Conservation (phyloP, 2,797 vertebrate genomes). For the Hydrophis major region DNA sequence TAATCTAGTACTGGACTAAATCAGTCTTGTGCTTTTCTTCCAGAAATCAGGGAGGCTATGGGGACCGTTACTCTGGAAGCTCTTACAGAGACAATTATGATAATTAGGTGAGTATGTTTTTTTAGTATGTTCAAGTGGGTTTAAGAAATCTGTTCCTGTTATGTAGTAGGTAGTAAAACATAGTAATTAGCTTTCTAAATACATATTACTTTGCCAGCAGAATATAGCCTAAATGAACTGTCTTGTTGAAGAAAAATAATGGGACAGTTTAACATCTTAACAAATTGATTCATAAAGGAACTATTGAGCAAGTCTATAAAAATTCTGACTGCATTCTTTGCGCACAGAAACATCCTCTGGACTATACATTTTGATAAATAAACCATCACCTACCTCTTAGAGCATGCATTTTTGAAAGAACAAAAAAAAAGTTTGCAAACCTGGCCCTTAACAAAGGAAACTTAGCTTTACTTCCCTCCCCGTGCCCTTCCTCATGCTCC, state of each 20-base stretch:
- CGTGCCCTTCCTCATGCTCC: too few relatives aligned
- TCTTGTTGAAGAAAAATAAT: background rate
- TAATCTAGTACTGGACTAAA: background rate
- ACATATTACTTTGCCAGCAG: background rate
- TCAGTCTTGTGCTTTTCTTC: background rate
- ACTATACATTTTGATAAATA: conserved; percentile 7
- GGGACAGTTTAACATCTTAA: conserved; percentile 3
- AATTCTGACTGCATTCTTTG: conserved; percentile 1
- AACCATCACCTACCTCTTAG: background rate
- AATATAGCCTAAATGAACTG: background rate
- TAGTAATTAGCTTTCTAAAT: background rate
- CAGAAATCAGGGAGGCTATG: conserved; percentile 67
- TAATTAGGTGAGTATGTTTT: conserved; percentile 56
- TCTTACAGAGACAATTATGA: conserved; percentile 69
- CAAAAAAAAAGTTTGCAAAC: background rate
- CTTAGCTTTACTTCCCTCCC: background rate
- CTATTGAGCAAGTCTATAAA: conserved; percentile 4
- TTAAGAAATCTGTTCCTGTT: background rate
- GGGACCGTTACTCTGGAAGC: conserved; percentile 63
- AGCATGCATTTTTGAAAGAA: background rate
- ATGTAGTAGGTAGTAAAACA: background rate
- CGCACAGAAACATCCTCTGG: background rate
- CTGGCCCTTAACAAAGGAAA: background rate
- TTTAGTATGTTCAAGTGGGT: background rate
- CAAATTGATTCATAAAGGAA: conserved; percentile 4